A percentile compares a stretch with the other conserved stretches of the same genome.
Evolutionary conservation across 2,113 vertebrate genomes (phyloP).

Genomic region (Rhagologus leucostigma): DNA sequence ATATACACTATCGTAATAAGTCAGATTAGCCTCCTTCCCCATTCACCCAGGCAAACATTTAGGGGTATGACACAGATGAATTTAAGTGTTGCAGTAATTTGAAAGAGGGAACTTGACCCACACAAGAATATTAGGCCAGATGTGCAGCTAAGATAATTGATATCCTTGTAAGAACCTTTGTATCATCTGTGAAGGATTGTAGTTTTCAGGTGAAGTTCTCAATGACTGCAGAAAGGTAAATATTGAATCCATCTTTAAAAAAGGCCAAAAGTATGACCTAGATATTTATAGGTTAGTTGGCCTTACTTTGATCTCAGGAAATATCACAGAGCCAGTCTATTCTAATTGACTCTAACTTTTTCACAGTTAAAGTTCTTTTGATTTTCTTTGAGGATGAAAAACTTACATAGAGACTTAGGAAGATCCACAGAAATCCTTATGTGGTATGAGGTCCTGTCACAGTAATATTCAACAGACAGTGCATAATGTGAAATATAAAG

Average conservation of each 20-base stretch:
- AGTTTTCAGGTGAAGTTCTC: background rate
- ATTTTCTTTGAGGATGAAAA: background rate
- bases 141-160: background rate
- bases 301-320: background rate
- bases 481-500: background rate
- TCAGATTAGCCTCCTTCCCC: background rate
- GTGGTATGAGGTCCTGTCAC: background rate
- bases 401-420: background rate
- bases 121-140: background rate
- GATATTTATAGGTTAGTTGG: background rate
- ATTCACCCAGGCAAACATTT: background rate
- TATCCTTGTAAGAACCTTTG: background rate
- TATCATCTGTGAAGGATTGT: background rate
- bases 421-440: background rate
- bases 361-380: background rate
- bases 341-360: background rate
- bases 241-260: background rate
- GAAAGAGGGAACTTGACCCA: background rate
- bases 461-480: background rate
- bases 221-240: background rate
- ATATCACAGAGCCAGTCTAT: background rate
- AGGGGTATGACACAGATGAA: background rate
- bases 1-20: background rate
- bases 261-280: background rate
- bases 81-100: background rate